phyloP scores from a whole-genome alignment of 2,797 vertebrate genomes.

The Myotis findleyi region DNA sequence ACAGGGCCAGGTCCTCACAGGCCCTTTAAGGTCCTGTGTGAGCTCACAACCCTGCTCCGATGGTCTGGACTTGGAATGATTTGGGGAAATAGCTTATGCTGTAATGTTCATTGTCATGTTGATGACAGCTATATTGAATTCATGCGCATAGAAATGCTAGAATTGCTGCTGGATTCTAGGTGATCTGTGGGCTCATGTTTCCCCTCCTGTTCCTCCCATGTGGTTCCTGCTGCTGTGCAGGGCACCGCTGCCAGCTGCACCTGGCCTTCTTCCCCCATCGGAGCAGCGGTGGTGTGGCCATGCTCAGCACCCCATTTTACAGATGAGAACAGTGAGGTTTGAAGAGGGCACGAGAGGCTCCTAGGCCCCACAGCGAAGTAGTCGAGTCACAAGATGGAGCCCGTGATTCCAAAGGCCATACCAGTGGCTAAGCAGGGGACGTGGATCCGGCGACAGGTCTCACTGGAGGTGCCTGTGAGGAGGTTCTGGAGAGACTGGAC shows the following conservation, averaged over 20 bases:
- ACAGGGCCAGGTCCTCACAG: neutral
- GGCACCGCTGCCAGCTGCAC: neutral
- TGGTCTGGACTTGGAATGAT: neutral
- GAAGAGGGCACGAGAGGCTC: neutral
- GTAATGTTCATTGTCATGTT: neutral
- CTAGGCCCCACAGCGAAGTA: neutral
- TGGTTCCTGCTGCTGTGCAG: neutral
- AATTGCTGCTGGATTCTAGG: neutral
- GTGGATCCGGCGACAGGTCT: neutral
- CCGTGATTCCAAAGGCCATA: neutral
- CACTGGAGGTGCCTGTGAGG: neutral
- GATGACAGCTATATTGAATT: too few relatives aligned
- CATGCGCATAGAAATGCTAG: too few relatives aligned
- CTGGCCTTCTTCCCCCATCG: neutral
- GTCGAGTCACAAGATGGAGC: neutral
- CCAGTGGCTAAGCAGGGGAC: neutral
- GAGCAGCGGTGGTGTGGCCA: neutral
- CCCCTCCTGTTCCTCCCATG: neutral
- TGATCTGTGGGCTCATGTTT: neutral
- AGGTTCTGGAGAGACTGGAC: neutral
- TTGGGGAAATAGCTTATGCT: neutral
- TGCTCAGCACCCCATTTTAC: neutral
- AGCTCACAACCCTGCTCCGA: neutral
- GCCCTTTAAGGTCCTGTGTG: too few relatives aligned
- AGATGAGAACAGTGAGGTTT: neutral